phyloP scores from a whole-genome alignment of 2,113 vertebrate genomes.

The Siniperca chuatsi region DNA sequence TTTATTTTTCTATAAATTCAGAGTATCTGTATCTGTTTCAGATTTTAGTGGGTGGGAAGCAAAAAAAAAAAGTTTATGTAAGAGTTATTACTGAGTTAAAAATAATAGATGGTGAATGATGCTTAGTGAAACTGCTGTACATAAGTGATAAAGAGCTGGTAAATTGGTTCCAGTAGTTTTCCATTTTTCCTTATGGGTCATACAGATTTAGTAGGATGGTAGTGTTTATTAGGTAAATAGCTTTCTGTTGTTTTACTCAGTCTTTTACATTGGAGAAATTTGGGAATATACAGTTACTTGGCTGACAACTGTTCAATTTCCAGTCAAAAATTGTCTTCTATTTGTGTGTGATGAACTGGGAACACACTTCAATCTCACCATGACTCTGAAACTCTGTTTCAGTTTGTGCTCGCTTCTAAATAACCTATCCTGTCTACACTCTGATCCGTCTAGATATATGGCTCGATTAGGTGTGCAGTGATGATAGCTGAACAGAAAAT shows the following conservation, averaged over 20 bases:
- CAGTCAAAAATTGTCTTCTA: background rate
- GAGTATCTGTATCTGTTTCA: background rate
- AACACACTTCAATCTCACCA: constrained; percentile 4
- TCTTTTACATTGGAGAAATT: background rate
- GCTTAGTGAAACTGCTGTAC: background rate
- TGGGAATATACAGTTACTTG: background rate
- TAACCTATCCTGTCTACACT: constrained; percentile 29
- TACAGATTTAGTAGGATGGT: background rate
- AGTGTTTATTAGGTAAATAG: background rate
- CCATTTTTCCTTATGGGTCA: background rate
- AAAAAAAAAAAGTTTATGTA: constrained; percentile 8
- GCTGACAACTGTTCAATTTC: constrained; percentile 7
- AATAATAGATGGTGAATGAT: background rate
- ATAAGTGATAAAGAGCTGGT: background rate
- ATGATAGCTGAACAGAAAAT: constrained; percentile 12
- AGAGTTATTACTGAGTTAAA: constrained; percentile 1
- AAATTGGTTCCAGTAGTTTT: background rate
- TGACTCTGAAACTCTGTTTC: constrained; percentile 11
- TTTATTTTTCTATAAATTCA: background rate
- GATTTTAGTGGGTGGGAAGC: constrained; percentile 1
- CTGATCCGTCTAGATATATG: constrained; percentile 32
- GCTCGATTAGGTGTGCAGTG: constrained; percentile 17
- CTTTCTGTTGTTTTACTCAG: background rate
- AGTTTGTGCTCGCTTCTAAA: constrained; percentile 33
- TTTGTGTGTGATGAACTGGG: constrained; percentile 24